Conservation (phyloP, 2,113 vertebrate species). For the Lamprotornis superbus region DNA sequence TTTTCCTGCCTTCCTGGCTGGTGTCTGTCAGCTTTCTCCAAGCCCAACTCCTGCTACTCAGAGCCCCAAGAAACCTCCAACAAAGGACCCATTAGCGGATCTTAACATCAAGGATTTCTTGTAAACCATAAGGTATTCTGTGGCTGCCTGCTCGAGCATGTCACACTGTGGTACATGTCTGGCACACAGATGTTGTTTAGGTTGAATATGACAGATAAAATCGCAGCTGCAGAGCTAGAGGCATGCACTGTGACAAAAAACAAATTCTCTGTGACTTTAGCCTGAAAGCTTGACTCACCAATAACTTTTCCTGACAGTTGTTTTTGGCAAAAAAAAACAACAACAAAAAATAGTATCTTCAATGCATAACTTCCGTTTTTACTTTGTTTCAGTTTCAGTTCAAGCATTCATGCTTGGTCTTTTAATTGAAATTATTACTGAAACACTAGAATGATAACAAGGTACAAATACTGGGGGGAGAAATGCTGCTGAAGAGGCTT, state of each 20-base stretch:
- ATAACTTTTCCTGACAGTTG: not conserved
- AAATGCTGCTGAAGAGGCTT: not conserved
- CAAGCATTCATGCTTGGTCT: not conserved
- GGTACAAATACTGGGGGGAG: not conserved
- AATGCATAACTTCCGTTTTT: not conserved
- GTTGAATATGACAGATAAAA: not conserved
- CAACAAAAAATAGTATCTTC: not conserved
- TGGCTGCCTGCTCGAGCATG: constrained; percentile 47
- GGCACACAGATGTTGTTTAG: not conserved
- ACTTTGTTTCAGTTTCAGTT: not conserved
- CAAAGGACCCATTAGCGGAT: constrained; percentile 98
- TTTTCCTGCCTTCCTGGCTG: constrained; percentile 61
- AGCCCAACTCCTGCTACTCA: constrained; percentile 89
- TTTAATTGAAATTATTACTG: not conserved
- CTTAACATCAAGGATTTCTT: constrained; percentile 99
- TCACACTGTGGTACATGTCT: constrained; percentile 5
- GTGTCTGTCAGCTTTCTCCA: constrained; percentile 84
- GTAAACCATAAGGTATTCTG: constrained; percentile 85
- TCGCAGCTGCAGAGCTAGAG: not conserved
- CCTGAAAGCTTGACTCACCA: not conserved
- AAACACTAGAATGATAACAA: not conserved
- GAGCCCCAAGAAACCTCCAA: constrained; percentile 96
- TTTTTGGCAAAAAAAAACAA: not conserved
- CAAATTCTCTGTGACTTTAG: not conserved
- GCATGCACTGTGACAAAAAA: not conserved